Conservation (phyloP, 2,113 vertebrate species). For the Hipposideros armiger region DNA sequence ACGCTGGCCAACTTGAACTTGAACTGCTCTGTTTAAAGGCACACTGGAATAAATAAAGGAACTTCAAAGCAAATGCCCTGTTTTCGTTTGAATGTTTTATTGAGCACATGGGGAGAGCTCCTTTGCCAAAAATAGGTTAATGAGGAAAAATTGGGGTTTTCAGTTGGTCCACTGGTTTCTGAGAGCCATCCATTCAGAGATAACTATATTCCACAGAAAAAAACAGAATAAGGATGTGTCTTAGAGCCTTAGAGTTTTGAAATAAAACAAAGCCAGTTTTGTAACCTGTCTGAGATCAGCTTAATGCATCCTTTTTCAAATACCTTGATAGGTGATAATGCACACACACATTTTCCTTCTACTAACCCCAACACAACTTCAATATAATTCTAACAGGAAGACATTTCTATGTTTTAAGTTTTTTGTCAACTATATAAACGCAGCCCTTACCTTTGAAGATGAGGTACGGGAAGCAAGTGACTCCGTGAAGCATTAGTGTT, state of each 20-base stretch:
- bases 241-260: slow-evolving; percentile 18
- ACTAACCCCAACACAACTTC: background rate
- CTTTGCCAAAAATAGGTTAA: slow-evolving; percentile 73
- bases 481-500: background rate
- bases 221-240: slow-evolving; percentile 69
- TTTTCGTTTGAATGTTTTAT: slow-evolving; percentile 74
- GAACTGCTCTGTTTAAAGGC: slow-evolving; percentile 69
- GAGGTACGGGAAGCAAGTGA: background rate
- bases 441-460: slow-evolving; percentile 60
- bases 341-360: background rate
- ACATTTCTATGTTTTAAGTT: background rate
- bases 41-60: slow-evolving; percentile 72
- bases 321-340: slow-evolving; percentile 34
- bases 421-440: background rate
- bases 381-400: slow-evolving; percentile 35
- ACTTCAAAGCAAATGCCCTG: slow-evolving; percentile 77
- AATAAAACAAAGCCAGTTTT: slow-evolving; percentile 67
- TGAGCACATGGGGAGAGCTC: slow-evolving; percentile 48
- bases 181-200: slow-evolving; percentile 59
- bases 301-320: slow-evolving; percentile 50
- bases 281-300: slow-evolving; percentile 40
- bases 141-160: slow-evolving; percentile 75
- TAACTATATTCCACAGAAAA: slow-evolving; percentile 61
- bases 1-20: slow-evolving; percentile 68
- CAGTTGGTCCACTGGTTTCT: slow-evolving; percentile 17